These are phyloP conservation scores for Myotis myotis DNA, from an alignment of 2,797 vertebrate genomes.

Conservation along the genomic window DNA sequence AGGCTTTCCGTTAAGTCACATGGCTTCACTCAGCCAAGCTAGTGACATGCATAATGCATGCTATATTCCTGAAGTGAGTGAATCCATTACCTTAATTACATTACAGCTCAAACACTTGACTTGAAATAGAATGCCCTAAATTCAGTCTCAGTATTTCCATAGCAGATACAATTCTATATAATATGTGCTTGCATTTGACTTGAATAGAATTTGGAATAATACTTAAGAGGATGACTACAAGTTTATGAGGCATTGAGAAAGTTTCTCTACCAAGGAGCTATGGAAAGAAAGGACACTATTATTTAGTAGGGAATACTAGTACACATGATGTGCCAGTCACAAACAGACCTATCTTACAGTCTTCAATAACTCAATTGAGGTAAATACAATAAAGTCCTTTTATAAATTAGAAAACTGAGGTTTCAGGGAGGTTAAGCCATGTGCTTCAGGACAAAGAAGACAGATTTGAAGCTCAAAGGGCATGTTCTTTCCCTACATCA, in stretches of 20 bases:
- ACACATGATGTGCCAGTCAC: not conserved
- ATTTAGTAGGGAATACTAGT: not conserved
- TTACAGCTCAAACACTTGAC: conserved; percentile 19
- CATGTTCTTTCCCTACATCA: not conserved
- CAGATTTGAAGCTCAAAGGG: not conserved
- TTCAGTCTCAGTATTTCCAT: conserved; percentile 1
- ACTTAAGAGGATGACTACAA: not conserved
- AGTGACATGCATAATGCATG: not conserved
- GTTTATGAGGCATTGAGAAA: not conserved
- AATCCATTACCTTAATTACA: conserved; percentile 53
- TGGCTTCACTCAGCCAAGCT: not conserved
- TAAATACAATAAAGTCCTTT: not conserved
- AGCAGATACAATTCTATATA: conserved; percentile 5
- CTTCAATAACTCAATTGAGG: not conserved
- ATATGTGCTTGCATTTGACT: conserved; percentile 41
- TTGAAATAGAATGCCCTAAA: conserved; percentile 48
- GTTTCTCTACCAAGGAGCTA: not conserved
- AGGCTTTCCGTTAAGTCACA: not conserved
- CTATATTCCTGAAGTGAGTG: conserved; percentile 3
- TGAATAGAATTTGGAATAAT: not conserved
- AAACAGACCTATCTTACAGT: not conserved
- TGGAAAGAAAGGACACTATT: not conserved
- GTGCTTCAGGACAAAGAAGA: not conserved
- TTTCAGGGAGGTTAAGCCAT: not conserved
- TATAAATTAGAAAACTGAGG: not conserved